Percentiles rank a stretch among this genome's conserved stretches.
Evolutionary conservation across 2,797 vertebrate species (phyloP).

Genomic region (Tolypeutes matacus): DNA sequence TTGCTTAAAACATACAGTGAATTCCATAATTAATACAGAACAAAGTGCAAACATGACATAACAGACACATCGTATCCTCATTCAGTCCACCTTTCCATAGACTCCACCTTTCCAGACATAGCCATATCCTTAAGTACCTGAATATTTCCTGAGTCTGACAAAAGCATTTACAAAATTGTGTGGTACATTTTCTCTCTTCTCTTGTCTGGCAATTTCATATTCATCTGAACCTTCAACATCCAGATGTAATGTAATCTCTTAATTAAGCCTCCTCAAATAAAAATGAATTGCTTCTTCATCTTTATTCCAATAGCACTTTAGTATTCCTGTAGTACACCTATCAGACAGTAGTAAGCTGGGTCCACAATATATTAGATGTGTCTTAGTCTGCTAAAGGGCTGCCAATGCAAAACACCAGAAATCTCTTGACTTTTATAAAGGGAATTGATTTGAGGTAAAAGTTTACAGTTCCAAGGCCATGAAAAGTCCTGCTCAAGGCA

Average conservation of each 20-base stretch:
- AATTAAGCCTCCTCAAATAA: neutral
- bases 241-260: neutral
- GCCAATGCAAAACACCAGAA: too few relatives aligned
- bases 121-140: rapidly evolving
- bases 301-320: neutral
- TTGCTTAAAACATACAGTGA: neutral
- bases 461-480: too few relatives aligned
- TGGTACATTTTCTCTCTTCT: neutral
- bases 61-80: neutral
- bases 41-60: neutral
- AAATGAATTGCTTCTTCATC: neutral
- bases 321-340: neutral
- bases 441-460: too few relatives aligned
- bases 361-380: neutral
- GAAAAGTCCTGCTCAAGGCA: too few relatives aligned
- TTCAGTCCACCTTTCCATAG: neutral
- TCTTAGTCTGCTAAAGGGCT: too few relatives aligned
- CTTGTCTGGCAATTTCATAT: neutral
- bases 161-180: neutral
- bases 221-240: neutral
- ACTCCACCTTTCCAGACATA: neutral
- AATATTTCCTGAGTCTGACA: neutral
- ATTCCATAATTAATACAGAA: neutral
- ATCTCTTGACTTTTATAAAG: too few relatives aligned
- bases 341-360: neutral